Conservation (phyloP, 2,797 vertebrate genomes). For the Pitangus sulphuratus region DNA sequence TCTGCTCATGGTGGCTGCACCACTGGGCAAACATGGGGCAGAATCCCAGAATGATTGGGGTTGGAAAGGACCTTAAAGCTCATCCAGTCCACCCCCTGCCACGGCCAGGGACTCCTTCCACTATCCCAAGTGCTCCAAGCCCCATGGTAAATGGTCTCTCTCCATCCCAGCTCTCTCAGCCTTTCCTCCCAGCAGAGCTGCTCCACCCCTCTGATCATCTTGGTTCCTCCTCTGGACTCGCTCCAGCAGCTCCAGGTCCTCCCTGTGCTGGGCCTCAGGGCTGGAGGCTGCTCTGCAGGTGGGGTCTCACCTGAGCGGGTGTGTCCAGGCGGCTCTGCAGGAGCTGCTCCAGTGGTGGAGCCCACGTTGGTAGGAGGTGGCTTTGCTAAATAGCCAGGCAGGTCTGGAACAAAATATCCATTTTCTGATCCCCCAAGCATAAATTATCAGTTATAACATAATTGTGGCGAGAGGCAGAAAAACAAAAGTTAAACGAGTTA, state of each 20-base stretch:
- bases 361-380: background rate
- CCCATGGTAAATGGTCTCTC: background rate
- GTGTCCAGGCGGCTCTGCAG: background rate
- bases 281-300: background rate
- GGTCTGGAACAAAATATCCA: background rate
- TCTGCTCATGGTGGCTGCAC: fast-evolving
- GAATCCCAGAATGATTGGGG: no score
- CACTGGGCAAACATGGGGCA: fast-evolving
- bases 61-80: background rate
- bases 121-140: background rate
- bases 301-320: background rate
- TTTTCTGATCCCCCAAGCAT: background rate
- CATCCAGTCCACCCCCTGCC: background rate
- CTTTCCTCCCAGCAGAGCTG: background rate
- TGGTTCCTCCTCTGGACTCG: background rate
- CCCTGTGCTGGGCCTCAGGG: background rate
- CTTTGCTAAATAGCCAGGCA: background rate
- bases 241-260: background rate
- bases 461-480: background rate
- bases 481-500: background rate
- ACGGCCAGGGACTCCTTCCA: background rate
- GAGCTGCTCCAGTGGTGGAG: background rate
- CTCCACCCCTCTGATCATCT: background rate
- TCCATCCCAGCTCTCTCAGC: background rate
- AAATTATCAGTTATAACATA: background rate